Percentiles rank a stretch among this genome's conserved stretches.
phyloP scores from a whole-genome alignment of 2,113 vertebrate species.

The Paramormyrops kingsleyae region DNA sequence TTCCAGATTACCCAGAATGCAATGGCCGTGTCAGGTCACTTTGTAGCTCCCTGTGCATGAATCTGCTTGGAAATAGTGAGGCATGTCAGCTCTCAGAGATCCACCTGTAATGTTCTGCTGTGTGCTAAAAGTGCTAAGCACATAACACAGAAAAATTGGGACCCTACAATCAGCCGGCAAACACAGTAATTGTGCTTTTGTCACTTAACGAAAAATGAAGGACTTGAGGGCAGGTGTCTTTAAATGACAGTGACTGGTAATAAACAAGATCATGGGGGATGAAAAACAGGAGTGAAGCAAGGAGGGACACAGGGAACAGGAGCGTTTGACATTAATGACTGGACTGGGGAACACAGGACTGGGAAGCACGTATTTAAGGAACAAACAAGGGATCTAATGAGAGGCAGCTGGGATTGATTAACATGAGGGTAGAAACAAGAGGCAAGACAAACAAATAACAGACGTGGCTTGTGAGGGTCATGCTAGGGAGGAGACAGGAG shows the following conservation, averaged over 20 bases:
- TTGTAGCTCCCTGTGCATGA: not conserved
- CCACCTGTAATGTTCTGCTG: too few relatives aligned
- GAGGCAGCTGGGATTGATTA: not conserved
- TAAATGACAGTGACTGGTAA: not conserved
- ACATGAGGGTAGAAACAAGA: not conserved
- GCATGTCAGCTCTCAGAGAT: not conserved
- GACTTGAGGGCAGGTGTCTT: not conserved
- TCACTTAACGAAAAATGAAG: not conserved
- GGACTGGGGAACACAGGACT: not conserved
- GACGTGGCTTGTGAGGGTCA: not conserved
- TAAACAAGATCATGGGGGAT: not conserved
- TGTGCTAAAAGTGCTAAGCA: not conserved
- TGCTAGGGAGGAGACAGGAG: not conserved
- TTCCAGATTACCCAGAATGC: not conserved
- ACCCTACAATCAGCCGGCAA: not conserved
- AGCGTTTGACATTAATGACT: not conserved
- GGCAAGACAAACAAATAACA: not conserved
- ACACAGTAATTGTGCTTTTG: not conserved
- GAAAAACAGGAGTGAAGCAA: not conserved
- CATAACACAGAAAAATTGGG: not conserved
- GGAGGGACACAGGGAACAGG: not conserved
- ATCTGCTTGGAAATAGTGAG: not conserved
- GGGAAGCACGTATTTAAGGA: not conserved
- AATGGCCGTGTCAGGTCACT: not conserved
- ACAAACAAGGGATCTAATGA: not conserved